These are phyloP conservation scores for Ornithoptera alexandrae DNA, from an alignment of 2,888 invertebrate genomes.

Conservation along the genomic window DNA sequence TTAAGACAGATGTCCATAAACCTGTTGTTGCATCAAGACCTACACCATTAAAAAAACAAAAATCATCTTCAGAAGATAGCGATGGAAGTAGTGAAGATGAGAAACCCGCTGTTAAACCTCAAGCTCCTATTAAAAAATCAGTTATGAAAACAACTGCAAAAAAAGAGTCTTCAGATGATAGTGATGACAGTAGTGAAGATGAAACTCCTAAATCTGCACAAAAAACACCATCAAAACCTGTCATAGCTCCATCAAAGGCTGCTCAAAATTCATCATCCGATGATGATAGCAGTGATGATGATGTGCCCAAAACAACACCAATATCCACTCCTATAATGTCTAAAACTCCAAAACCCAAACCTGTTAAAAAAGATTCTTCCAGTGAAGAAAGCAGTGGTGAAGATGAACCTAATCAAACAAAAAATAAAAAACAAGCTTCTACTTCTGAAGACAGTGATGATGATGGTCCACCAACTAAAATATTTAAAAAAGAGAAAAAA, in stretches of 20 bases:
- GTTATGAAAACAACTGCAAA: conserved; percentile 46
- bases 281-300: conserved; percentile 52
- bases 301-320: conserved; percentile 33
- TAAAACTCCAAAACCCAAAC: conserved; percentile 41
- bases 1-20: conserved; percentile 14
- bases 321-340: conserved; percentile 41
- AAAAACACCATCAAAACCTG: conserved; percentile 41
- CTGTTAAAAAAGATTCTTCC: conserved; percentile 29
- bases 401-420: conserved; percentile 20
- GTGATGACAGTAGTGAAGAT: conserved; percentile 53
- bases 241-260: conserved; percentile 38
- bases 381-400: conserved; percentile 38
- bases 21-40: conserved; percentile 29
- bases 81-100: conserved; percentile 65
- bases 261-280: conserved; percentile 50
- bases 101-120: conserved; percentile 36
- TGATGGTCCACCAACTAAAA: conserved; percentile 48
- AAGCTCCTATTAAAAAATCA: conserved; percentile 37
- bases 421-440: conserved; percentile 23
- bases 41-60: conserved; percentile 37
- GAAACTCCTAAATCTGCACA: conserved; percentile 46
- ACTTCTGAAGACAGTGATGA: conserved; percentile 42
- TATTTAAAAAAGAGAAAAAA: conserved; percentile 41
- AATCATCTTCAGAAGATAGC: conserved; percentile 51
- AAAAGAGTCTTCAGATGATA: conserved; percentile 54